Evolutionary conservation across 2,888 invertebrate genomes (phyloP), one percentile per base, ranked within the genome.

Genomic region (Labia minor): DNA sequence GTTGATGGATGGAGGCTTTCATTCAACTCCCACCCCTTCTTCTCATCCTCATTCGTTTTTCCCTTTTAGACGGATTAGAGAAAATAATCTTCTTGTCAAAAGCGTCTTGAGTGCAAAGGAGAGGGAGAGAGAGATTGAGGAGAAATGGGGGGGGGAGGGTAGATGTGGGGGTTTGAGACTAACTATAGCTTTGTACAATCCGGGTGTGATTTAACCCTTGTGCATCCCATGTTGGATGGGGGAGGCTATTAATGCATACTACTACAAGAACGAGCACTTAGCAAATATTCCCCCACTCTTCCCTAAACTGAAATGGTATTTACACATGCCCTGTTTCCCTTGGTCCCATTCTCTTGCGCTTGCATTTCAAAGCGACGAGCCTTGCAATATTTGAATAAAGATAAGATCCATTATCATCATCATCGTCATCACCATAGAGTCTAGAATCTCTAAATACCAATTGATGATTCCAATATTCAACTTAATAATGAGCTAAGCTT

Each of bases 381-480:
- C n/a, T 11, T 3, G 49, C 49, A n/a, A 49, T 49, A 49, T 49
- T 49, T 49, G 49, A 49, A 49, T 49, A 49, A 49, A 49, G 49
- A 49, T 49, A 49, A 49, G 49, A 49, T 49, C n/a, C 49, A 49
- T 49, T 49, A 49, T 49, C 11, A 49, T 49, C n/a, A 49, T 49
- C 26, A n/a, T n/a, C 26, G 26, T 8, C 26, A 8, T 8, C 26
- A 6, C 26, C 26, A 26, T 3, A 6, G 4, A 26, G 3, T 8
- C 8, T 26, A 26, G 4, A 6, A 26, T 6, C 3, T 26, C 26
- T 26, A 26, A 26, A 26, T 26, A 26, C 26, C 26, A 26, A 26
- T 26, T 26, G 26, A 26, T 26, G 26, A 6, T 26, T n/a, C n/a
- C n/a, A n/a, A n/a, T n/a, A n/a, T n/a, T n/a, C n/a, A n/a, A n/a